These are phyloP conservation scores for Orgyia antiqua DNA, from an alignment of 2,888 invertebrate genomes.

Conservation along the genomic window DNA sequence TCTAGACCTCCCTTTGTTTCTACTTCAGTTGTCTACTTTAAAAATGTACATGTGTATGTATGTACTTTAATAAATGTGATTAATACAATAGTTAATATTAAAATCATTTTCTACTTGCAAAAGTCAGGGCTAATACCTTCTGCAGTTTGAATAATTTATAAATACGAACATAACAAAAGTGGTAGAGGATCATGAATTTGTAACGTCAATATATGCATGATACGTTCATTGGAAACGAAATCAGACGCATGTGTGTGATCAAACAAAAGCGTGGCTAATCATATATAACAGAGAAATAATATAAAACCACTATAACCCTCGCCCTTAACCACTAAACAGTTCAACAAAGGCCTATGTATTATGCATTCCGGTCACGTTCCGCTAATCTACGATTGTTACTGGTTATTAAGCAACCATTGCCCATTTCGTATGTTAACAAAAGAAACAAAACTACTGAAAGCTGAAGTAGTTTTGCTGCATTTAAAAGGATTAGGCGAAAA, in stretches of 20 bases:
- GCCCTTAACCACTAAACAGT: conserved; percentile 26
- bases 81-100: no score
- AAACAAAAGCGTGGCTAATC: conserved; percentile 24
- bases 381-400: conserved; percentile 46
- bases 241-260: conserved; percentile 15
- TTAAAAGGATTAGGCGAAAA: no score
- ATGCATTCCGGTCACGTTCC: conserved; percentile 42
- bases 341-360: conserved; percentile 26
- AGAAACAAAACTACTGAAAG: conserved; percentile 33
- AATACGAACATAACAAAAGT: no score
- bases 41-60: no score
- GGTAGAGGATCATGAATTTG: no score
- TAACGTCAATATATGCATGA: no score
- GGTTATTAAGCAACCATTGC: conserved; percentile 46
- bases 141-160: no score
- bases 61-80: no score
- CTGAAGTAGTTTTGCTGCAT: conserved; percentile 16
- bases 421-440: conserved; percentile 33
- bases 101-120: no score
- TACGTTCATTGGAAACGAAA: neutral
- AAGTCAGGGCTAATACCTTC: no score
- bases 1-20: no score
- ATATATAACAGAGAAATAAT: conserved; percentile 38
- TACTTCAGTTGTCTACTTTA: no score
- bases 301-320: conserved; percentile 27